Evolutionary conservation across 2,797 vertebrate species (phyloP).

Genomic region (Danio aesculapii): DNA sequence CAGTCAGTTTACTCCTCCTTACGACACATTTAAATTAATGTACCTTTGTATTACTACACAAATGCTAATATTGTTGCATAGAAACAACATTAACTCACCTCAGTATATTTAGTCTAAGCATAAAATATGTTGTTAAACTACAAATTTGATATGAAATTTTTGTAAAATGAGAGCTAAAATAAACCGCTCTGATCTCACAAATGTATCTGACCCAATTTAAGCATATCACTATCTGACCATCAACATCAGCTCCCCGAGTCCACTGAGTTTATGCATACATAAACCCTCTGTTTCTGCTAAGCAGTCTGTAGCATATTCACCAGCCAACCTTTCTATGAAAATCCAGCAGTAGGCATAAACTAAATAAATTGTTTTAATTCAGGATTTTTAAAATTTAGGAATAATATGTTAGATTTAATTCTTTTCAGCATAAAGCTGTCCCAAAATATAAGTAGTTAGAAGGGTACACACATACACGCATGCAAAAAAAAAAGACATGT

Average conservation of each 20-base stretch:
- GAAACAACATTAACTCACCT: neutral
- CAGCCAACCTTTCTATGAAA: neutral
- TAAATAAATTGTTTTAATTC: too few relatives aligned
- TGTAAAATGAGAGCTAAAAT: neutral
- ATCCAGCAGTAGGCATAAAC: too few relatives aligned
- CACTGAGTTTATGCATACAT: slow-evolving; percentile 23
- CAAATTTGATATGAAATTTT: neutral
- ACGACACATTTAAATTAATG: neutral
- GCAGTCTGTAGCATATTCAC: neutral
- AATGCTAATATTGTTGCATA: neutral
- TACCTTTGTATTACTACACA: neutral
- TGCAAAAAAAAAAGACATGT: too few relatives aligned
- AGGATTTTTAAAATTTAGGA: too few relatives aligned
- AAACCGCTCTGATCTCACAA: neutral
- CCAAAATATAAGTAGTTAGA: too few relatives aligned
- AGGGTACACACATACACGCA: too few relatives aligned
- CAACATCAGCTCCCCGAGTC: slow-evolving; percentile 28
- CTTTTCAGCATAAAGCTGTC: too few relatives aligned
- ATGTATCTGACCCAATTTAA: slow-evolving; percentile 28
- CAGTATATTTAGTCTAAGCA: too few relatives aligned
- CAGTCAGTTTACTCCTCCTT: neutral
- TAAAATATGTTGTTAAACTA: neutral
- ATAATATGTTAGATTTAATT: too few relatives aligned
- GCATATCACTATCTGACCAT: slow-evolving; percentile 1
- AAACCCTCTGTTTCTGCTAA: neutral